Base-by-base conservation (phyloP, 2,888 invertebrate genomes). In the Empis livida region DNA sequence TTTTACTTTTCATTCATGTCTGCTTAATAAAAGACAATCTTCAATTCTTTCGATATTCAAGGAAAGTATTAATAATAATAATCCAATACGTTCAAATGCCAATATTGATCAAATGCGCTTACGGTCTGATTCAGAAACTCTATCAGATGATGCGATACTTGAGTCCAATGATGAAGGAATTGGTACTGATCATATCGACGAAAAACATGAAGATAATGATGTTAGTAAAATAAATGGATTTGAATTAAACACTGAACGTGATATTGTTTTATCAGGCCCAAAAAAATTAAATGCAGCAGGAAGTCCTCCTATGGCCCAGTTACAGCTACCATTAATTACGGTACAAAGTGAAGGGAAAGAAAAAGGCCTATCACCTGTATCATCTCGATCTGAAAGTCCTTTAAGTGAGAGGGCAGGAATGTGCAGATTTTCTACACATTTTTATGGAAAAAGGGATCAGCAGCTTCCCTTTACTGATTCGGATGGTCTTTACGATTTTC, bases 151-250 rank as follows among this genome's bases (percentile, higher is more conserved):
- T 61, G 78, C 79, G 1, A 65, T 82, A 45, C 59, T 82, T 40
- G 83, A 83, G 63, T 82, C 82, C 0, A 83, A 84, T 56, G 84
- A 84, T 59, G 85, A 84, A 70, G 85, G 84, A 1, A 84, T 85
- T 51, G 82, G 83, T 14, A 83, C 84, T 10, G 84, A 84, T 64
- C 76, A 77, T 53, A 61, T 78, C 14, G 78, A 77, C 49, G 83
- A 83, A 57, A 79, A 80, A 67, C 78, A 80, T 45, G 82, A 82
- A 55, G 80, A 80, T 46, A 79, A 79, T n/a, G 79, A 80, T 40
- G 57, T 74, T 20, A 76, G 78, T 54, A 80, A 79, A 64, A 80
- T 80, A 23, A 81, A 80, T 62, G 80, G 82, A 61, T 59, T 75
- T 11, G 73, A 75, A 59, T 67, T 72, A 30, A 71, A 71, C 55